A percentile compares a stretch with the other conserved stretches of the same genome.
Evolutionary conservation across 2,113 vertebrate genomes (phyloP).

Genomic region (Cygnus buccinator): DNA sequence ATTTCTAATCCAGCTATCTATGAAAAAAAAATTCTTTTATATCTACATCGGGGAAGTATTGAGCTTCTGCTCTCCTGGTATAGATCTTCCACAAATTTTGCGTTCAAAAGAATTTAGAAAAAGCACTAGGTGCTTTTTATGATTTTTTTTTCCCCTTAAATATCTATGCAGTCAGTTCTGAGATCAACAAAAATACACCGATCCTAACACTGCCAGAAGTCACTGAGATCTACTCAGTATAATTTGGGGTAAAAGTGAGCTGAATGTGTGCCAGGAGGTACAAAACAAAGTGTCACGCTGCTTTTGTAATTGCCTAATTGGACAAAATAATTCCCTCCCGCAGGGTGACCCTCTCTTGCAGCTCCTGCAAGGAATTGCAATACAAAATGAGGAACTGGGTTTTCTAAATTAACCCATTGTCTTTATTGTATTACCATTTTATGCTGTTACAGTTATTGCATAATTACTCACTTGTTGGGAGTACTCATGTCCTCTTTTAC

Average conservation of each 20-base stretch:
- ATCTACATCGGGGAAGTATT: neutral
- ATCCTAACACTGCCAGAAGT: neutral
- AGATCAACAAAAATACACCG: neutral
- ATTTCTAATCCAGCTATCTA: neutral
- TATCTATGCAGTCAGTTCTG: neutral
- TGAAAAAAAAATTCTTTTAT: neutral
- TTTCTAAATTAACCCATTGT: constrained; percentile 16
- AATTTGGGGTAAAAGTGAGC: neutral
- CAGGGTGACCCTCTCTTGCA: neutral
- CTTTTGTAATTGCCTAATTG: constrained; percentile 45
- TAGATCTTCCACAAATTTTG: neutral
- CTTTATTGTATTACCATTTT: constrained; percentile 25
- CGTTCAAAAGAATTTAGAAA: neutral
- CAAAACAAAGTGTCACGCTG: neutral
- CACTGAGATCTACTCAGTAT: neutral
- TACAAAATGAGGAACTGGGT: neutral
- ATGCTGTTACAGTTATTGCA: neutral
- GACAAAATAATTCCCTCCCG: constrained; percentile 30
- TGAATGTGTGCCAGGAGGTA: neutral
- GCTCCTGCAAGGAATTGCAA: constrained; percentile 2
- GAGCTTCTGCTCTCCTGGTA: neutral
- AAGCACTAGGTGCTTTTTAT: neutral
- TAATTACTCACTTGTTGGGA: constrained; percentile 25
- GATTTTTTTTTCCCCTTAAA: neutral
- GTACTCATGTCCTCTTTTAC: neutral